Evolutionary conservation across 2,113 vertebrate genomes (phyloP), one percentile per base, ranked within the genome.

Genomic region (Pantherophis guttatus): DNA sequence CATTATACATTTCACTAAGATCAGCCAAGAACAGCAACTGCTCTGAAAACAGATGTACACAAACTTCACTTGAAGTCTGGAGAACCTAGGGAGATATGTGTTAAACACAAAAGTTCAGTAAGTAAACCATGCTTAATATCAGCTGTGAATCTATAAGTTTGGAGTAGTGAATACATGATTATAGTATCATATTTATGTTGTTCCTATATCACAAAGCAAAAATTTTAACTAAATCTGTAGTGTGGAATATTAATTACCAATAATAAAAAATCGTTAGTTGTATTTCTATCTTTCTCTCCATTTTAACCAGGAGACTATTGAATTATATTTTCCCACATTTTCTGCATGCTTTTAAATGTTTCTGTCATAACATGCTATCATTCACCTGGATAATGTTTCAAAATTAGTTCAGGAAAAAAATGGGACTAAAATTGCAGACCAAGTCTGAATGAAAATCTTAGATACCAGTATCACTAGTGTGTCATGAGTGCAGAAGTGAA

Each of bases 401-500:
- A 4, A 87, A 70, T 88, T 87, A 53, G 53, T 91, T 93, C n/a
- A 59, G 85, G 33, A 65, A 70, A 92, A 75, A 93, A 75, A 89
- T 21, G 39, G 50, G 10, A 52, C 53, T 26, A 90, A n/a, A 93
- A 93, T 54, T 19, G 86, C 26, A 89, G 19, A 53, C n/a, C 11
- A 9, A 23, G 70, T 48, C 81, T 39, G 15, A 65, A 58, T 91
- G 91, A 94, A 44, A 94, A 94, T 1, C 13, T 90, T 44, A 2
- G 92, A 24, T 57, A 57, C 17, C 5, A 5, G 59, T 95, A 90
- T 86, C 50, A 88, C 12, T 90, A 93, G 94, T 90, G 21, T 92
- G 23, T 0, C 24, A 92, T 89, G 81, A 81, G 5, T 94, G 65
- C 39, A 39, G 48, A 0, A 5, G 59, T 24, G 29, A 24, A 94